Conservation (phyloP, 1,140 invertebrate species). For the Penaeus chinensis region DNA sequence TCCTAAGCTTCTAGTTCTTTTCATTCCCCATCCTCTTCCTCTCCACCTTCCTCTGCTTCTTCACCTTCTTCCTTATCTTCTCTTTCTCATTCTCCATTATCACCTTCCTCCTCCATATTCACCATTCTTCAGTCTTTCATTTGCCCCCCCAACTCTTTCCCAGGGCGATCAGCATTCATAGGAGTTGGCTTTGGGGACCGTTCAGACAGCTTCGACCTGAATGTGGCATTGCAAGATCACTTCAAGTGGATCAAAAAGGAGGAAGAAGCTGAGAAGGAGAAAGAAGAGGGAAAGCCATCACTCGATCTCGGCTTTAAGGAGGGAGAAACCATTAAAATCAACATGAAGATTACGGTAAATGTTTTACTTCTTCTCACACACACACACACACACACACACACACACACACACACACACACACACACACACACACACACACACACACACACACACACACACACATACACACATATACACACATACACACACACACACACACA, state of each 20-base stretch:
- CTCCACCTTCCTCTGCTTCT: too few species aligned
- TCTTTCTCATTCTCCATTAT: neutral
- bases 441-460: too few species aligned
- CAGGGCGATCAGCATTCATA: conserved; percentile 94
- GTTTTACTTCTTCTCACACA: conserved; percentile 28
- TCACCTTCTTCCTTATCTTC: neutral
- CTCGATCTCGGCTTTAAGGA: conserved; percentile 98
- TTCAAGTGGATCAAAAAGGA: conserved; percentile 97
- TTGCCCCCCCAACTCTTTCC: conserved; percentile 62
- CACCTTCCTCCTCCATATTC: too few species aligned
- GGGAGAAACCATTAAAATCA: conserved; percentile 98
- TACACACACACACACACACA: too few species aligned
- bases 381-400: too few species aligned
- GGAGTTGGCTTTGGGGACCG: conserved; percentile 97
- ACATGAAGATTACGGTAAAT: conserved; percentile 95
- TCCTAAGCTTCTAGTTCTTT: too few species aligned
- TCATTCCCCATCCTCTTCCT: too few species aligned
- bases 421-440: too few species aligned
- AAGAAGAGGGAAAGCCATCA: conserved; percentile 80
- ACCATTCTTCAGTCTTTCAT: neutral
- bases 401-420: too few species aligned
- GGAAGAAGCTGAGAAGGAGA: conserved; percentile 80
- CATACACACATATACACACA: too few species aligned
- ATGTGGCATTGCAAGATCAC: conserved; percentile 98
- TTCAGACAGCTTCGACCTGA: conserved; percentile 99